Percentiles rank a stretch among this genome's conserved stretches.
Conservation (phyloP, 2,797 vertebrate species). For the Hippocampus kuda region DNA sequence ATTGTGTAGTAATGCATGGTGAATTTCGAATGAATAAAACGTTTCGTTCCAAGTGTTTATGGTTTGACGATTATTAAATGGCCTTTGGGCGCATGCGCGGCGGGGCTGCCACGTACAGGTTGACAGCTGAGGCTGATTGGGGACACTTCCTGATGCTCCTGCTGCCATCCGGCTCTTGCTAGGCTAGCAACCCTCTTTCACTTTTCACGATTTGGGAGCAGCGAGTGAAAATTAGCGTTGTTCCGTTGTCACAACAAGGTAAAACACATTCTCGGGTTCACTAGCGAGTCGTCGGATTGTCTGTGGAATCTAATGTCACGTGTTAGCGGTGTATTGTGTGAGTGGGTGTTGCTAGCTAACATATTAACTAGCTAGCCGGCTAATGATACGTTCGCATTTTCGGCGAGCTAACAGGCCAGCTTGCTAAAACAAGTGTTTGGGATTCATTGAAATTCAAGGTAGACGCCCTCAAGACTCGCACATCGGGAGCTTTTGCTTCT, state of each 20-base stretch:
- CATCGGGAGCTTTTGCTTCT: background rate
- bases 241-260: slow-evolving; percentile 62
- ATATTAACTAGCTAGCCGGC: slow-evolving; percentile 30
- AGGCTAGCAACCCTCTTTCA: slow-evolving; percentile 33
- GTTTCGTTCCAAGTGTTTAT: background rate
- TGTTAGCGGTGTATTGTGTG: background rate
- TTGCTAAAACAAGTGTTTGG: slow-evolving; percentile 36
- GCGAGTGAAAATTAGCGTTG: slow-evolving; percentile 47
- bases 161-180: slow-evolving; percentile 33
- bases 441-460: background rate
- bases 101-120: slow-evolving; percentile 67
- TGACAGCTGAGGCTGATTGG: slow-evolving; percentile 36
- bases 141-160: slow-evolving; percentile 63
- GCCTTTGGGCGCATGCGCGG: slow-evolving; percentile 48
- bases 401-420: slow-evolving; percentile 27
- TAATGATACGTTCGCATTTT: slow-evolving; percentile 29
- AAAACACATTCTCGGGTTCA: background rate
- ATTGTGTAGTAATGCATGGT: background rate
- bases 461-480: background rate
- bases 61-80: background rate
- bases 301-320: background rate
- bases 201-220: slow-evolving; percentile 35
- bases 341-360: slow-evolving; percentile 13
- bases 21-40: background rate
- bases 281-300: background rate